Evolutionary conservation across 1,140 invertebrate species (phyloP), one percentile per base, ranked within the genome.

Genomic region (Trypoxylus dichotomus): DNA sequence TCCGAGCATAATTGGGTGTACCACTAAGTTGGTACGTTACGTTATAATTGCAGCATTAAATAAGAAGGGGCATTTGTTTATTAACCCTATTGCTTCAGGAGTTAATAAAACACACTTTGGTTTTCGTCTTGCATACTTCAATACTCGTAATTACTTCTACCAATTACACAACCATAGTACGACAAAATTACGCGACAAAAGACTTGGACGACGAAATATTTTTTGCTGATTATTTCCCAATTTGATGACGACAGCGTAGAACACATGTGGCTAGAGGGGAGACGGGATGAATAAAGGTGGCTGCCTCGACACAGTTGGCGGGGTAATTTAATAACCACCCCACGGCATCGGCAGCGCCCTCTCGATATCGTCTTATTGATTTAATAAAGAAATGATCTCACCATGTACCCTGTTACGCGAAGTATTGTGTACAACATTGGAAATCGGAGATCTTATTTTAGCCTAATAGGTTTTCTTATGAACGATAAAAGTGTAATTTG

Each of bases 371-470:
- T 77, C 80, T 80, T 81, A 81, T 81, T 81, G 79, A 80, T 79
- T 81, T 79, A 80, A 81, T 81, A 81, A 81, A 80, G 80, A 80
- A 81, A 81, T 81, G 80, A 81, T 81, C 79, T 75, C 79, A 77
- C 77, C 74, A 77, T 77, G 79, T 80, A 75, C 58, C 72, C 75
- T 78, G 60, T 75, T 78, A 75, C 72, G 10, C 21, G 29, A 21
- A 41, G 72, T 29, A 74, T 74, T 74, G 72, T 74, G 24, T 27
- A 68, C 60, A 68, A 68, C 60, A 27, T 68, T 68, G 7, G 21
- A 68, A 68, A 68, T 68, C 24, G 21, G 60, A 68, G 60, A 68
- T 10, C 60, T 68, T 24, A 27, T 68, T 68, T 68, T 68, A 63
- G 8, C 21, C n/a, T 63, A 63, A 63, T 63, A 24, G 19, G 60